Conservation (phyloP, 2,797 vertebrate genomes). For the Siniperca undulata region DNA sequence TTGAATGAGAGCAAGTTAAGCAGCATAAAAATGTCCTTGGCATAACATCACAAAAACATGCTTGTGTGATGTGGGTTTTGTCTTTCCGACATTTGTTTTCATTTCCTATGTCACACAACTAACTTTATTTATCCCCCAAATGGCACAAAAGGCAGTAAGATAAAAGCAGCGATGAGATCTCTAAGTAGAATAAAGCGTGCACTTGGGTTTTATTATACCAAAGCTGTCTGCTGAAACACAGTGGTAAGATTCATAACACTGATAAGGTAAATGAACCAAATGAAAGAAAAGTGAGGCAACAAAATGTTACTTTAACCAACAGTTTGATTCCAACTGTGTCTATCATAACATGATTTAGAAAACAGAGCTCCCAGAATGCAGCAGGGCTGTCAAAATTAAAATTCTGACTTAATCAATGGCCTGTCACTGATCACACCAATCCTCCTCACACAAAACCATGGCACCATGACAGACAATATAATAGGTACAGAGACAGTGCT, state of each 20-base stretch:
- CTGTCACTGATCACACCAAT: constrained; percentile 30
- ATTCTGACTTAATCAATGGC: constrained; percentile 34
- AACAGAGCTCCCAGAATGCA: constrained; percentile 22
- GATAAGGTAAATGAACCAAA: constrained; percentile 20
- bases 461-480: constrained; percentile 35
- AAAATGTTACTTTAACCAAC: constrained; percentile 11
- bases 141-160: constrained; percentile 17
- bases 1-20: constrained; percentile 22
- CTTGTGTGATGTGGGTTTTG: constrained; percentile 15
- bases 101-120: constrained; percentile 28
- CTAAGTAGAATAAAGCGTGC: neutral
- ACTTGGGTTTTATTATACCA: constrained; percentile 27
- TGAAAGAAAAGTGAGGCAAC: constrained; percentile 29
- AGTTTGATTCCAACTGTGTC: constrained; percentile 21
- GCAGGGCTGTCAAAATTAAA: constrained; percentile 28
- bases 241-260: neutral
- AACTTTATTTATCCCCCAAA: constrained; percentile 36
- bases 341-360: neutral
- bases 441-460: neutral
- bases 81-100: constrained; percentile 40
- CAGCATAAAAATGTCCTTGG: constrained; percentile 27
- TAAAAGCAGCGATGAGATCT: constrained; percentile 34
- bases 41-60: constrained; percentile 32
- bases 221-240: constrained; percentile 9
- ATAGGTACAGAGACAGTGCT: neutral